These are phyloP conservation scores for Tachina grossa DNA, from an alignment of 2,888 invertebrate species.

Conservation along the genomic window DNA sequence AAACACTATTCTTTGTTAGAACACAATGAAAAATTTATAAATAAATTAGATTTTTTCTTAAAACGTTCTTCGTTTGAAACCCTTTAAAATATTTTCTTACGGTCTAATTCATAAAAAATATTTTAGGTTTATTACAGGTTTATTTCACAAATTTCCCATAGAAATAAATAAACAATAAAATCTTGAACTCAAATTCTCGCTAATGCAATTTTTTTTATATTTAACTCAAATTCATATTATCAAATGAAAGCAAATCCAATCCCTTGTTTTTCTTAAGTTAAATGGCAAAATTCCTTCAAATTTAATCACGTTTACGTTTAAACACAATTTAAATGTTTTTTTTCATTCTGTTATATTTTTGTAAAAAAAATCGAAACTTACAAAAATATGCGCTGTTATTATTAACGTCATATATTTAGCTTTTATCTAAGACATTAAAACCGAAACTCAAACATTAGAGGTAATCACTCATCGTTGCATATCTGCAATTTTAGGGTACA, in stretches of 20 bases:
- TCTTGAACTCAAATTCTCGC: too few species aligned
- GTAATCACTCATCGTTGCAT: too few species aligned
- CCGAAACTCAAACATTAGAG: not conserved
- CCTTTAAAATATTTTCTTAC: too few species aligned
- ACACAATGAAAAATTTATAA: too few species aligned
- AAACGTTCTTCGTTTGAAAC: too few species aligned
- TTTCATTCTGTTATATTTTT: not conserved
- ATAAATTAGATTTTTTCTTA: too few species aligned
- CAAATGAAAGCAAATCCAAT: slow-evolving; percentile 25
- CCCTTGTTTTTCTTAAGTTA: slow-evolving; percentile 53
- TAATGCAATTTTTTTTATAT: not conserved
- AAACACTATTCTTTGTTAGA: too few species aligned
- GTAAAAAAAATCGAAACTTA: slow-evolving; percentile 12
- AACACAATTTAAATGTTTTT: slow-evolving; percentile 54
- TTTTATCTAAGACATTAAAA: slow-evolving; percentile 59
- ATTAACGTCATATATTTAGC: slow-evolving; percentile 63
- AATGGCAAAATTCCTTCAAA: slow-evolving; percentile 57
- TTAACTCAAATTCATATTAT: not conserved
- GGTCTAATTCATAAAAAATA: too few species aligned
- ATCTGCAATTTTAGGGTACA: too few species aligned
- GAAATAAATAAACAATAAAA: too few species aligned
- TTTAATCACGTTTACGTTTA: slow-evolving; percentile 50
- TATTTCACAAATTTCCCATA: too few species aligned
- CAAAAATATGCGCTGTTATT: slow-evolving; percentile 26
- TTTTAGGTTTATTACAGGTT: too few species aligned